phyloP scores from a whole-genome alignment of 2,888 invertebrate genomes.

The Diogma glabrata region DNA sequence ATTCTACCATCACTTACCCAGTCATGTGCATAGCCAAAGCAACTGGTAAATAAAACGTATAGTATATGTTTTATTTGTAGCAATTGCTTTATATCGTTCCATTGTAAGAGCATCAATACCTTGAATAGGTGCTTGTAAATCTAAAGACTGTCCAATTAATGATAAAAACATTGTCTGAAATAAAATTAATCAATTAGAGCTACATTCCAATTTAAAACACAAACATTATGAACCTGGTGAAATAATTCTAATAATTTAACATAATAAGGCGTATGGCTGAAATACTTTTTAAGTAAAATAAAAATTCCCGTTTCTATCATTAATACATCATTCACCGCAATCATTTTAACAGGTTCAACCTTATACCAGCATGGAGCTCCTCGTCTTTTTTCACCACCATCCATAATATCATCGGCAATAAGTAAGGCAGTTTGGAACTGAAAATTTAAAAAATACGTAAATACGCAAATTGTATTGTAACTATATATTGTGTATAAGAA shows the following conservation, averaged over 20 bases:
- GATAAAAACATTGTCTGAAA: conserved; percentile 40
- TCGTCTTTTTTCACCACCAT: conserved; percentile 66
- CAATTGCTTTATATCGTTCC: conserved; percentile 77
- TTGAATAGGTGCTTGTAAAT: conserved; percentile 54
- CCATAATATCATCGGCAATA: conserved; percentile 87
- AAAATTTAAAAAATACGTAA: too few relatives aligned
- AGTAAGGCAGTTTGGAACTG: conserved; percentile 84
- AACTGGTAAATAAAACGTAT: conserved; percentile 88
- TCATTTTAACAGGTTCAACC: conserved; percentile 55
- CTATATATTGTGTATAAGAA: too few relatives aligned
- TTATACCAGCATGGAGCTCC: conserved; percentile 89
- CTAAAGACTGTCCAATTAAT: conserved; percentile 70
- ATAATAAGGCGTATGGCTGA: conserved; percentile 65
- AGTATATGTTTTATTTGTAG: conserved; percentile 87
- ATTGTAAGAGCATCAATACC: conserved; percentile 63
- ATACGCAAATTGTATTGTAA: too few relatives aligned
- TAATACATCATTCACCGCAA: conserved; percentile 76
- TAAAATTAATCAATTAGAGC: too few relatives aligned
- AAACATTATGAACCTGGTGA: too few relatives aligned
- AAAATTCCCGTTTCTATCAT: conserved; percentile 71
- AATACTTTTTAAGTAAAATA: conserved; percentile 63
- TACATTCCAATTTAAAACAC: too few relatives aligned
- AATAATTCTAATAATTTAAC: conserved; percentile 68
- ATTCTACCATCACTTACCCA: too few relatives aligned
- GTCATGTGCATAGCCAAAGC: conserved; percentile 79